Evolutionary conservation across 2,888 invertebrate genomes (phyloP), one percentile per base, ranked within the genome.

Genomic region (Andrena hattorfiana): DNA sequence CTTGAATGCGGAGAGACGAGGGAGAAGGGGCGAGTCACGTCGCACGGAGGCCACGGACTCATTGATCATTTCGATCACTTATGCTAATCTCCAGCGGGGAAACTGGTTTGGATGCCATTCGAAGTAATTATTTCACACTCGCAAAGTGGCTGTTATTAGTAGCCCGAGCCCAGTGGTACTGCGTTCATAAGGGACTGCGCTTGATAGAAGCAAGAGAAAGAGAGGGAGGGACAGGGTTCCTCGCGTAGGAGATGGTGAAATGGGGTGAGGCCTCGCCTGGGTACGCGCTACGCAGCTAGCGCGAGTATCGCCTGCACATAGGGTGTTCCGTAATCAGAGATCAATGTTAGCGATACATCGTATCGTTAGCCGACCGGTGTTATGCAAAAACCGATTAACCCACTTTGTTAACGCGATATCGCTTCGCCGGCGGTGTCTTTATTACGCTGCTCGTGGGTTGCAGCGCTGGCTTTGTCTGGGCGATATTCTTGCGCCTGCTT

Each of bases 81-180:
- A 93, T 91, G 92, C 91, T 91, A 92, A 92, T 91, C 90, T 83
- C 70, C 83, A 81, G 81, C 83, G 85, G 75, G 79, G 89, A 92
- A 92, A 92, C 92, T 92, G 92, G 92, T 56, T 93, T 91, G 87
- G 85, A 88, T 87, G 84, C 88, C 89, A 89, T 90, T 87, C 89
- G 85, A 87, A 90, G 91, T 92, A 93, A 93, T 93, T 93, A 93
- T 93, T 93, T 93, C 91, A 91, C 93, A 92, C 93, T 92, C 89
- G 90, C 90, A 87, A 91, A 92, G 91, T 91, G 91, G 89, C 89
- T 86, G 91, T 92, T 91, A 93, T 92, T 92, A 92, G 91, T 90
- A 87, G 87, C 85, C 80, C n/a, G 82, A 84, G 82, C 72, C 72
- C 30, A 56, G 75, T 63, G 75, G 48, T 26, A 73, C 56, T 63